These are phyloP conservation scores for Zoanthus gigantus DNA, from an alignment of 92 coral and sea anemone species.

Conservation along the genomic window DNA sequence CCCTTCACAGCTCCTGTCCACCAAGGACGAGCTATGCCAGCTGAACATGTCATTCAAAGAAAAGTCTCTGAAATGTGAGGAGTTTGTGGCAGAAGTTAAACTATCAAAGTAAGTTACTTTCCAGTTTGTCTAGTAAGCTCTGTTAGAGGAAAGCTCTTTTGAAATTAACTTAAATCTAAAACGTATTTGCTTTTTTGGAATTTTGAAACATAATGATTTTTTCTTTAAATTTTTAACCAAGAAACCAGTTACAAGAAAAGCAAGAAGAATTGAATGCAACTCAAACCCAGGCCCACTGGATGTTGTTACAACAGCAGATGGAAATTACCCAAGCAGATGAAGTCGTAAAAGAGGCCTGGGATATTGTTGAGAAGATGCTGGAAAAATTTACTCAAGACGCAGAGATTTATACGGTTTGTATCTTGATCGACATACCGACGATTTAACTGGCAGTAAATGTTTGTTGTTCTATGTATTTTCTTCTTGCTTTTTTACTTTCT, in stretches of 20 bases:
- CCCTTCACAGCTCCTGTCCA: slow-evolving; percentile 66
- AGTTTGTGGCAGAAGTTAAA: slow-evolving; percentile 72
- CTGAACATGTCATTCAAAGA: slow-evolving; percentile 70
- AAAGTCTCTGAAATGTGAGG: slow-evolving; percentile 68
- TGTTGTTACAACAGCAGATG: slow-evolving; percentile 88
- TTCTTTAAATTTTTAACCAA: slow-evolving; percentile 18
- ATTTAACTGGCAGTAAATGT: background rate
- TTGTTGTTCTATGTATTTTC: background rate
- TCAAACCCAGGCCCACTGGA: slow-evolving; percentile 96
- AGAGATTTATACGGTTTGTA: slow-evolving; percentile 19
- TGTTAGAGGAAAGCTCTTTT: too few relatives aligned
- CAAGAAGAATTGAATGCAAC: slow-evolving; percentile 97
- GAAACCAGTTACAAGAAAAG: slow-evolving; percentile 81
- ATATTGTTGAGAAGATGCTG: slow-evolving; percentile 68
- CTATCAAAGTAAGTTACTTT: slow-evolving; percentile 72
- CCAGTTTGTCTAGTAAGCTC: too few relatives aligned
- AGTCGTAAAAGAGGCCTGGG: slow-evolving; percentile 79
- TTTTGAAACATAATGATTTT: background rate
- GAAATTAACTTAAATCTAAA: too few relatives aligned
- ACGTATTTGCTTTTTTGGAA: too few relatives aligned
- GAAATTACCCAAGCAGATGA: slow-evolving; percentile 80
- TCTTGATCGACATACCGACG: background rate
- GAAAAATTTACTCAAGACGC: slow-evolving; percentile 61
- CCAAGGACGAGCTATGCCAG: slow-evolving; percentile 58
- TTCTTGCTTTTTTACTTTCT: background rate